Conservation (phyloP, 2,888 invertebrate genomes). For the Slavum lentiscoides region DNA sequence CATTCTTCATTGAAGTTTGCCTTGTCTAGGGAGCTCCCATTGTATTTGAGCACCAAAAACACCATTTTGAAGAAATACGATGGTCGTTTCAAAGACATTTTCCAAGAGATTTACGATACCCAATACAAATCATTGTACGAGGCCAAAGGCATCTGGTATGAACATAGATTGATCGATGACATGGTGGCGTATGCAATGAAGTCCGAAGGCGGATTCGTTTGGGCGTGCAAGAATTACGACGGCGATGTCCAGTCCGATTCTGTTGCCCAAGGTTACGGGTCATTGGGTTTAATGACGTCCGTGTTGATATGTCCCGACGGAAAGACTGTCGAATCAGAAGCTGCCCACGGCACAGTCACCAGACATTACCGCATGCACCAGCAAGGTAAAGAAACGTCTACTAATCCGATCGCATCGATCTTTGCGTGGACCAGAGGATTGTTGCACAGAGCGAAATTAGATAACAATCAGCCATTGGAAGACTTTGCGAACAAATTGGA, state of each 20-base stretch:
- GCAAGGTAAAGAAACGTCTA: constrained; percentile 96
- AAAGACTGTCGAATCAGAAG: constrained; percentile 96
- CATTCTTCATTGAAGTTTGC: constrained; percentile 93
- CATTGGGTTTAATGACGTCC: constrained; percentile 96
- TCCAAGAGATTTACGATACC: constrained; percentile 89
- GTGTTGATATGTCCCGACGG: constrained; percentile 97
- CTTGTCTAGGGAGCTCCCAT: constrained; percentile 79
- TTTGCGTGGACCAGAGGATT: constrained; percentile 98
- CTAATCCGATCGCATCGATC: constrained; percentile 98
- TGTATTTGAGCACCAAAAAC: constrained; percentile 95
- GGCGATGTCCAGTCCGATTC: constrained; percentile 99
- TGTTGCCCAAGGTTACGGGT: constrained; percentile 95
- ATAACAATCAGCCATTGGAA: constrained; percentile 75
- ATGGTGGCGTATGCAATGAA: constrained; percentile 99
- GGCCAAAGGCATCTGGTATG: constrained; percentile 90
- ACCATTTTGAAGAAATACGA: constrained; percentile 96
- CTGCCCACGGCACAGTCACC: constrained; percentile 96
- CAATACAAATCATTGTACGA: constrained; percentile 86
- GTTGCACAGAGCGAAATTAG: constrained; percentile 90
- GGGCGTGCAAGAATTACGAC: constrained; percentile 99
- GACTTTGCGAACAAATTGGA: constrained; percentile 86
- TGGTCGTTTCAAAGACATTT: constrained; percentile 95
- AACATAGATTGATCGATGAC: constrained; percentile 96
- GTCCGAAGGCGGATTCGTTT: constrained; percentile 97
- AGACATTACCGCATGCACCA: constrained; percentile 86